phyloP scores from a whole-genome alignment of 2,113 vertebrate species.

The Heteronetta atricapilla region DNA sequence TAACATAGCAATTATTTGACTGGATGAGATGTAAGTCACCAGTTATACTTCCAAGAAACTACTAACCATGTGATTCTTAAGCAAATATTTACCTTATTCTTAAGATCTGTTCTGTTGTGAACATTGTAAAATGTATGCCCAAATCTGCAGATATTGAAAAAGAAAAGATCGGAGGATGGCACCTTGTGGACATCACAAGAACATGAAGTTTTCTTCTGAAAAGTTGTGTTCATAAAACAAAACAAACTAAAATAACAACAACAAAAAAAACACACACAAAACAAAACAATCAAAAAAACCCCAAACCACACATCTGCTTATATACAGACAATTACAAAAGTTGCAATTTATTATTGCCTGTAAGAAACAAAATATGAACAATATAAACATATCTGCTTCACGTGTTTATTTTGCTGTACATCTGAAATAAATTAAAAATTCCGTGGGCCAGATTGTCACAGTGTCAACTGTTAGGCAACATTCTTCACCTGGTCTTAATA shows the following conservation, averaged over 20 bases:
- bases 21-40: not conserved
- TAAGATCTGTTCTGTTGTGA: not conserved
- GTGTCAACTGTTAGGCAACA: not conserved
- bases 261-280: not conserved
- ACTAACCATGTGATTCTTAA: not conserved
- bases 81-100: not conserved
- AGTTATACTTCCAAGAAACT: not conserved
- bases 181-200: not conserved
- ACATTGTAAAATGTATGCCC: not conserved
- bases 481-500: not conserved
- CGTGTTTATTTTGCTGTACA: not conserved
- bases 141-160: not conserved
- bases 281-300: too few relatives aligned
- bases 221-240: not conserved
- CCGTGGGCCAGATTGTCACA: accelerated
- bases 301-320: not conserved
- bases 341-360: not conserved
- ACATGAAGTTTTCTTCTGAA: not conserved
- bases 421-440: not conserved
- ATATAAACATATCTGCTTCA: not conserved
- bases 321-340: not conserved
- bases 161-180: not conserved
- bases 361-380: not conserved
- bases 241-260: too few relatives aligned
- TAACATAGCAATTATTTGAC: not conserved